phyloP scores from a whole-genome alignment of 2,888 invertebrate genomes.

The Nematopogon swammerdamellus region DNA sequence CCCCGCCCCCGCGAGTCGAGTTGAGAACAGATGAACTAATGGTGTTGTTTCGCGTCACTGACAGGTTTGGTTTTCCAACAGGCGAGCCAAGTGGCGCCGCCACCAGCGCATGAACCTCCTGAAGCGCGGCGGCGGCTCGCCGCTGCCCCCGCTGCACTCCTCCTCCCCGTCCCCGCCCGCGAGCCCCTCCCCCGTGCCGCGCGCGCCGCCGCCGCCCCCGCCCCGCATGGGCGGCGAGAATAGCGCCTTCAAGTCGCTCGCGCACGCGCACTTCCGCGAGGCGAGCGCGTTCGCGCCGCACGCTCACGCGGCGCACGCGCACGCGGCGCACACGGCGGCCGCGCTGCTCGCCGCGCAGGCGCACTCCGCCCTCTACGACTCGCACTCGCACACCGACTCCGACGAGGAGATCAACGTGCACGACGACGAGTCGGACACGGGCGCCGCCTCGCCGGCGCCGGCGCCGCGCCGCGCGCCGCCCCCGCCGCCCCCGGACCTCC shows the following conservation, averaged over 20 bases:
- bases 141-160: conserved; percentile 44
- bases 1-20: too few species aligned
- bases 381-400: conserved; percentile 51
- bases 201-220: conserved; percentile 59
- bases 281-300: conserved; percentile 40
- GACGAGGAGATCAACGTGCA: conserved; percentile 87
- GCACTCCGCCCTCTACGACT: conserved; percentile 46
- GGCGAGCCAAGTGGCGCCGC: conserved; percentile 97
- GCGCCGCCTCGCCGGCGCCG: conserved; percentile 46
- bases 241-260: conserved; percentile 80
- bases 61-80: conserved; percentile 99
- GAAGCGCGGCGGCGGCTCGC: conserved; percentile 77
- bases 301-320: conserved; percentile 78
- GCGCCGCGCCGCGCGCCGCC: conserved; percentile 34
- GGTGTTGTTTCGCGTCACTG: conserved; percentile 65
- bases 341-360: conserved; percentile 51
- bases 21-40: conserved; percentile 34
- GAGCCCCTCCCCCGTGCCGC: conserved; percentile 59
- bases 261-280: conserved; percentile 54
- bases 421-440: conserved; percentile 54
- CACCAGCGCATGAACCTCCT: conserved; percentile 93
- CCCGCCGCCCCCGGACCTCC: conserved; percentile 46
- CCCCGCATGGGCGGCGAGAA: conserved; percentile 80
- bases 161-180: conserved; percentile 44
- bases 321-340: conserved; percentile 64